phyloP scores from a whole-genome alignment of 2,113 vertebrate species.

The Oryzias curvinotus region DNA sequence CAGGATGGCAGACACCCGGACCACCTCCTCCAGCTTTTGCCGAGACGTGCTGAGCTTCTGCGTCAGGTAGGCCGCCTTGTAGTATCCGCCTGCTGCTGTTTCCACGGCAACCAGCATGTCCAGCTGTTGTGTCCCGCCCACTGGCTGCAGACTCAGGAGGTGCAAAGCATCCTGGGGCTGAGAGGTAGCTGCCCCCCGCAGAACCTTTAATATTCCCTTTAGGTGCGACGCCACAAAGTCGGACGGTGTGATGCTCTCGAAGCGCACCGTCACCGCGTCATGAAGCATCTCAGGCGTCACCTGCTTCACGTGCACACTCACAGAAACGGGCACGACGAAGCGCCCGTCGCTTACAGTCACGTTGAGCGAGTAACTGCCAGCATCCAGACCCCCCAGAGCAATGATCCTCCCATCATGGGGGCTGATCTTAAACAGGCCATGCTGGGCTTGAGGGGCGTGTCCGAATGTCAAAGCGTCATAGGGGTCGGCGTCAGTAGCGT shows the following conservation, averaged over 20 bases:
- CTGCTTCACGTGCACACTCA: constrained; percentile 89
- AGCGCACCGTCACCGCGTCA: constrained; percentile 91
- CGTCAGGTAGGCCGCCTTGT: constrained; percentile 91
- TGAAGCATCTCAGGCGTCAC: constrained; percentile 86
- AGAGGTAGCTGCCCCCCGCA: constrained; percentile 82
- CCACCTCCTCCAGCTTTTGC: constrained; percentile 87
- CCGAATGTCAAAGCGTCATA: constrained; percentile 91
- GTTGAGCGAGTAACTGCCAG: constrained; percentile 88
- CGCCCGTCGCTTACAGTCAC: constrained; percentile 94
- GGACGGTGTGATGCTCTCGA: constrained; percentile 88
- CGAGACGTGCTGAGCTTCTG: constrained; percentile 92
- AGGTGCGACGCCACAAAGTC: constrained; percentile 91
- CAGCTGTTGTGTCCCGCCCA: constrained; percentile 86
- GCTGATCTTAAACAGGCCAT: constrained; percentile 94
- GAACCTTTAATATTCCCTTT: constrained; percentile 83
- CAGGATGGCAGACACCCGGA: constrained; percentile 89
- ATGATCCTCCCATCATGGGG: constrained; percentile 92
- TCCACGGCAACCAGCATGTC: constrained; percentile 93
- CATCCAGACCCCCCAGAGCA: constrained; percentile 90
- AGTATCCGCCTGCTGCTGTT: constrained; percentile 82
- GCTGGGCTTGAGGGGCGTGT: constrained; percentile 86
- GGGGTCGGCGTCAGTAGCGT: constrained; percentile 93
- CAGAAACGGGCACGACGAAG: constrained; percentile 88
- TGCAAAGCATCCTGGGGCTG: constrained; percentile 86
- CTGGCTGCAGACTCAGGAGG: constrained; percentile 94